These are phyloP conservation scores for Vollenhovia emeryi DNA, from an alignment of 1,140 invertebrate species.

Conservation along the genomic window DNA sequence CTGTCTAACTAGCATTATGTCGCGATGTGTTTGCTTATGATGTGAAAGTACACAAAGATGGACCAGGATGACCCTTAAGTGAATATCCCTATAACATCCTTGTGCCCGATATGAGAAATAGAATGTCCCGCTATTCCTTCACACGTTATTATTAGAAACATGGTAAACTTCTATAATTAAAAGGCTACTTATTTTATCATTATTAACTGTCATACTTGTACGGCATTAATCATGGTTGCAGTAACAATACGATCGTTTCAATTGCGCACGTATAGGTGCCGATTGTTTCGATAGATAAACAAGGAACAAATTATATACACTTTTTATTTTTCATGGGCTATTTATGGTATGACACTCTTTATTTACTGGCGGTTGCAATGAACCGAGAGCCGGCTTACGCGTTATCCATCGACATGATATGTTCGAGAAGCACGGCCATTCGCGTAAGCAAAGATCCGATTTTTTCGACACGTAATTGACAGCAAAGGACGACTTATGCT, in stretches of 20 bases:
- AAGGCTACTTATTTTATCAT: not conserved
- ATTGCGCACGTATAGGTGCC: not conserved
- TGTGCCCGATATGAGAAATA: not conserved
- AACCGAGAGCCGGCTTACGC: not conserved
- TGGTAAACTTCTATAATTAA: not conserved
- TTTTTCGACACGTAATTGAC: constrained; percentile 43
- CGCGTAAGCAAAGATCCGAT: not conserved
- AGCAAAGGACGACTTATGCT: constrained; percentile 39
- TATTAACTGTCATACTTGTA: not conserved
- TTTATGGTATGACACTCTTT: not conserved
- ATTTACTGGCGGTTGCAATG: not conserved
- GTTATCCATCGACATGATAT: constrained; percentile 2
- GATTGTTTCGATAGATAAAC: not conserved
- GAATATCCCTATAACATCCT: constrained; percentile 9
- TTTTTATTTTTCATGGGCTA: not conserved
- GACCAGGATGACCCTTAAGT: constrained; percentile 29
- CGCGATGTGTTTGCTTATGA: constrained; percentile 43
- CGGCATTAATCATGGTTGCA: not conserved
- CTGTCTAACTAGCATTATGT: constrained; percentile 48
- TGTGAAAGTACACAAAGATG: constrained; percentile 29
- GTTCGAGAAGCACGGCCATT: not conserved
- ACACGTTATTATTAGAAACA: not conserved
- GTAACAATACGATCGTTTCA: not conserved
- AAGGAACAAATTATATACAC: constrained; percentile 8
- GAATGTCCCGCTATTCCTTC: not conserved